These are phyloP conservation scores for Gymnocypris eckloni DNA, from an alignment of 2,797 vertebrate species.

Conservation along the genomic window DNA sequence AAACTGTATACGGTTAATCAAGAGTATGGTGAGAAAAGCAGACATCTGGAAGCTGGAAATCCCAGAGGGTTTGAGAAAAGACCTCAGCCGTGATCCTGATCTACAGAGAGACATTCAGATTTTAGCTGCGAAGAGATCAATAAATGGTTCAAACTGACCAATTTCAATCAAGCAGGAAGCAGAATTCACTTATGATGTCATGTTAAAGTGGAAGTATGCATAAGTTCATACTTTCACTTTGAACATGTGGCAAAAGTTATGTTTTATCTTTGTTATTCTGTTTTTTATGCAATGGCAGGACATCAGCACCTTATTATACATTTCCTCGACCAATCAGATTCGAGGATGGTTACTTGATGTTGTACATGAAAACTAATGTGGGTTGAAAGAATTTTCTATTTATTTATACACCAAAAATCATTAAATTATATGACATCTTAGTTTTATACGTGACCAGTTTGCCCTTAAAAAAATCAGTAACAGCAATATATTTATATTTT, in stretches of 20 bases:
- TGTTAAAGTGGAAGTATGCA: background rate
- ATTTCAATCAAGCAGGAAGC: background rate
- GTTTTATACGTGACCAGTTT: background rate
- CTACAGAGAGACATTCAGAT: conserved; percentile 50
- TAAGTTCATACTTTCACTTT: background rate
- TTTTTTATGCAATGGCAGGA: background rate
- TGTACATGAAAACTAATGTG: background rate
- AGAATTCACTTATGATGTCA: background rate
- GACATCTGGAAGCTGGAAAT: conserved; percentile 60
- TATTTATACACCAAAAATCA: background rate
- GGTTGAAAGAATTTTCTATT: background rate
- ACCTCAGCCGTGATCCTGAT: conserved; percentile 41
- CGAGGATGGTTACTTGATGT: background rate
- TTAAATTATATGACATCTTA: background rate
- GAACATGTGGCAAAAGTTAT: background rate
- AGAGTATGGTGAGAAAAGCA: conserved; percentile 50
- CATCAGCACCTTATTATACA: background rate
- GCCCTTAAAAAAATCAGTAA: background rate
- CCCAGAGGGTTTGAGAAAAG: conserved; percentile 45
- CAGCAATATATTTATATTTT: conserved; percentile 22
- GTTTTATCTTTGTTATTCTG: background rate
- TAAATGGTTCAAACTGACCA: background rate
- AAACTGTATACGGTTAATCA: conserved; percentile 53
- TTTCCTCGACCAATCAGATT: background rate
- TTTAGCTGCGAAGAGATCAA: conserved; percentile 4